Base-by-base conservation (phyloP, 2,888 invertebrate species). In the Meliscaeva auricollis region DNA sequence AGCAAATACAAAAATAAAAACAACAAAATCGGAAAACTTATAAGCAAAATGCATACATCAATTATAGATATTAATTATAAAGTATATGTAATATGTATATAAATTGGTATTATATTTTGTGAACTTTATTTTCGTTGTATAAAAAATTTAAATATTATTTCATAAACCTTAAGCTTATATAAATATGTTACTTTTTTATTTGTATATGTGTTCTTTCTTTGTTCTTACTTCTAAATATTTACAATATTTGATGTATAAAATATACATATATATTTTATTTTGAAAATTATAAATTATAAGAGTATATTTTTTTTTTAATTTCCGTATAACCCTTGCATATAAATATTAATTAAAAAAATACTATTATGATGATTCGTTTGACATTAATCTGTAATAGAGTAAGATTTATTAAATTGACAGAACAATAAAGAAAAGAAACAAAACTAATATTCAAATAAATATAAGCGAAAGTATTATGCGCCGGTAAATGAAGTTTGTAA, bases 311-410 rank as follows among this genome's bases (percentile, higher is more conserved):
- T n/a, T 4, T 9, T 15, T 6, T 52, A 17, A 8, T 54, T 58
- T 30, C 1, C 5, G 48, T 13, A 9, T 46, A 17, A 35, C 20
- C 30, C 35, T 44, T n/a, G n/a, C n/a, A n/a, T n/a, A n/a, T n/a
- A 56, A 4, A 35, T 26, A n/a, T 20, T n/a, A 41, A 32, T 30
- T 9, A 20, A 70, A 2, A 13, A 44, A 13, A 26, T 38, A 50
- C 35, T 8, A 30, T 1, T 60, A 30, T 17, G 64, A 46, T 64
- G 64, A 30, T 22, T 62, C n/a, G 35, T 38, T 20, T 62, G 41
- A 38, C 35, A 56, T n/a, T 48, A 56, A 80, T 80, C 80, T 80
- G 80, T 35, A 80, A 80, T 60, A 80, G 75, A 80, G 54, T 80
- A 75, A 75, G 46, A 46, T 32, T 80, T 60, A 79, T 79, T 78